Evolutionary conservation across 2,797 vertebrate genomes (phyloP).

Genomic region (Melanotaenia nigrans): DNA sequence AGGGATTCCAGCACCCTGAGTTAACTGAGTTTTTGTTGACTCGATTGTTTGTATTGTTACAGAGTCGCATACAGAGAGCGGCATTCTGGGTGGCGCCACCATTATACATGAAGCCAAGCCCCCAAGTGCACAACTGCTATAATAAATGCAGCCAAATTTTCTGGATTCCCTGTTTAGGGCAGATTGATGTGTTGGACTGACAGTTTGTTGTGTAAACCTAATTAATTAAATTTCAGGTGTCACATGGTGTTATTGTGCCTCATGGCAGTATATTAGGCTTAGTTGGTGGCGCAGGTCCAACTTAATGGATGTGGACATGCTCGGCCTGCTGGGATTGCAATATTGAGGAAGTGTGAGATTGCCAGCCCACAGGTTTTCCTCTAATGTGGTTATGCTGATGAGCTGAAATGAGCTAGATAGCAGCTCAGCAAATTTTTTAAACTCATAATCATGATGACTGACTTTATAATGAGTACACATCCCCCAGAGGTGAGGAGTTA

Average conservation of each 20-base stretch:
- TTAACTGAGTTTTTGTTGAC: conserved; percentile 66
- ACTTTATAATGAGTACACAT: conserved; percentile 77
- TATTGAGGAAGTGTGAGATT: conserved; percentile 75
- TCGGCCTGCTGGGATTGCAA: conserved; percentile 74
- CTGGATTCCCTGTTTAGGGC: conserved; percentile 48
- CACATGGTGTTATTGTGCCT: conserved; percentile 62
- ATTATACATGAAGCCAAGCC: conserved; percentile 19
- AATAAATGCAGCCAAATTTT: conserved; percentile 38
- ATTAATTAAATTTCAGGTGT: conserved; percentile 76
- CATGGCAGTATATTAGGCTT: conserved; percentile 67
- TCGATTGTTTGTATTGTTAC: conserved; percentile 59
- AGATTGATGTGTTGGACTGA: conserved; percentile 66
- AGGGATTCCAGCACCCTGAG: conserved; percentile 65
- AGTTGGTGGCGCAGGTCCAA: conserved; percentile 69
- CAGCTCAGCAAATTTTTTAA: conserved; percentile 80
- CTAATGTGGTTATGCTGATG: conserved; percentile 84
- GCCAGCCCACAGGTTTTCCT: conserved; percentile 78
- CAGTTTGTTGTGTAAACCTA: conserved; percentile 70
- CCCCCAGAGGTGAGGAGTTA: conserved; percentile 71
- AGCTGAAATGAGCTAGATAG: conserved; percentile 75
- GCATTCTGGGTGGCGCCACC: conserved; percentile 16
- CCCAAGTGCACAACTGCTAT: conserved; percentile 19
- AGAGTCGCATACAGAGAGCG: conserved; percentile 21
- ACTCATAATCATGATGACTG: conserved; percentile 83
- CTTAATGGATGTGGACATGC: conserved; percentile 79